These are phyloP conservation scores for Drosophila funebris DNA, from an alignment of 1,140 invertebrate species.

Conservation along the genomic window DNA sequence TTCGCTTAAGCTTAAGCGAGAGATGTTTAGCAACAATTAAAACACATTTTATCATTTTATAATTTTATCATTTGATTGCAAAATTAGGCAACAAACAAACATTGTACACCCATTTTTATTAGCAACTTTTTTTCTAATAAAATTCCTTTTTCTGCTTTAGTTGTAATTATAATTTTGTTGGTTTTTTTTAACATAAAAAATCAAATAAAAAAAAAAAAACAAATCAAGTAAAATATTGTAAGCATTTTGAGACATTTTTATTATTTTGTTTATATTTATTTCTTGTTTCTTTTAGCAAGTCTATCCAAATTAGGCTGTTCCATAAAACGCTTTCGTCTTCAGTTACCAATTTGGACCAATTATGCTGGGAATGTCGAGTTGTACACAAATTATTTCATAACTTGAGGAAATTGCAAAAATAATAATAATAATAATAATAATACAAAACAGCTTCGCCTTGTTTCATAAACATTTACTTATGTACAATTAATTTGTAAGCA, in stretches of 20 bases:
- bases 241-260: neutral
- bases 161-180: constrained; percentile 76
- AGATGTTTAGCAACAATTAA: constrained; percentile 21
- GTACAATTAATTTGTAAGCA: constrained; percentile 79
- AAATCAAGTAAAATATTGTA: constrained; percentile 59
- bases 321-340: neutral
- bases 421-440: constrained; percentile 9
- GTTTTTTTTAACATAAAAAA: constrained; percentile 73
- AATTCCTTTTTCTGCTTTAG: constrained; percentile 61
- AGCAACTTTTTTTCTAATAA: constrained; percentile 52
- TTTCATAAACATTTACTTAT: constrained; percentile 61
- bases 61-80: constrained; percentile 42
- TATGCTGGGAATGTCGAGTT: constrained; percentile 24
- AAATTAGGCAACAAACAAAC: constrained; percentile 7
- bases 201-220: constrained; percentile 68
- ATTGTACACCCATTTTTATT: constrained; percentile 58
- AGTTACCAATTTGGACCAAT: neutral
- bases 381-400: constrained; percentile 3
- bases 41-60: constrained; percentile 11
- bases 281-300: constrained; percentile 47
- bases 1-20: constrained; percentile 18
- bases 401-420: constrained; percentile 18
- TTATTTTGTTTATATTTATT: constrained; percentile 25
- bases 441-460: constrained; percentile 58
- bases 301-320: constrained; percentile 28